Base-by-base conservation (phyloP, 2,797 vertebrate genomes). In the Oophaga sylvatica region DNA sequence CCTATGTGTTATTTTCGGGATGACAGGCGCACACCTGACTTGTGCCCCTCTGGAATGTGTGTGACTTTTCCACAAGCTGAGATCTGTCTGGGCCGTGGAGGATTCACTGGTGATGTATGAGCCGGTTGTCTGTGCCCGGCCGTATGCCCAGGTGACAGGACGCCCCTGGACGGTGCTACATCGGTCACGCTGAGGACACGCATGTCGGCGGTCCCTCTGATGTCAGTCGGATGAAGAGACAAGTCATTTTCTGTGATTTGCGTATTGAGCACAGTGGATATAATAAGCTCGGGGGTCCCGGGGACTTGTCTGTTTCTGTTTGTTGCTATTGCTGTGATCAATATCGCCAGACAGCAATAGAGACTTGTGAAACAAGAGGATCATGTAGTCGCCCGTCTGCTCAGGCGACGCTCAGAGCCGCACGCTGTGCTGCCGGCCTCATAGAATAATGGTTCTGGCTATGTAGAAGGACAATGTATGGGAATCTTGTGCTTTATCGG, bases 271-370 rank as follows among this genome's bases (percentile, higher is more conserved):
- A 20, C 83, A 45, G 19, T 35, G 81, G 68, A 41, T 68, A 79
- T 78, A 56, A 78, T 81, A 71, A 59, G 81, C 80, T 45, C 20
- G 1, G 22, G 29, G 7, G 56, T 84, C 87, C 35, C 76, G 12
- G 5, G 76, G 76, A 63, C 2, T n/a, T 79, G 63, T 31, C 65
- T 62, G 78, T 63, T 76, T 84, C 71, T 84, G 53, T 86, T 80
- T 85, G 75, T 68, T 83, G 80, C 76, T 83, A 70, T 80, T 65
- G 12, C 16, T 73, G 63, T 73, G 82, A 88, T 88, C 87, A 75
- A 88, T 88, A 80, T 48, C 60, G 31, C 63, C 76, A 88, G 87
- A 88, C 81, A 60, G 75, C 31, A 73, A 65, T 63, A 35, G 41
- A 71, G 76, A 73, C 82, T 9, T 22, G 8, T 7, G 11, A 45